Conservation (phyloP, 2,797 vertebrate species). For the Novumbra hubbsi region DNA sequence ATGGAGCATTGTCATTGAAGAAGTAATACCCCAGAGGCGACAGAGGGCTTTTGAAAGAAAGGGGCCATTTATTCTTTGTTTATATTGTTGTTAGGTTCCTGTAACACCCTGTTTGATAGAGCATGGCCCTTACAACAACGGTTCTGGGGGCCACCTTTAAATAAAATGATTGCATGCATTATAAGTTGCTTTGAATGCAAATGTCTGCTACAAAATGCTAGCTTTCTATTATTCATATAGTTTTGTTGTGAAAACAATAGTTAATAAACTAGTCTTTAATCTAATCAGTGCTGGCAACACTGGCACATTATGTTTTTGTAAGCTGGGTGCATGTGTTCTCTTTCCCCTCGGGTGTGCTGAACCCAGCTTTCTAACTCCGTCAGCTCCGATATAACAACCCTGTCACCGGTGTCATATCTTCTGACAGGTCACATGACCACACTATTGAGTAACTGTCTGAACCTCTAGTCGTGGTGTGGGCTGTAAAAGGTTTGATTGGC, state of each 20-base stretch:
- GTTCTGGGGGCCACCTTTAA: too few species aligned
- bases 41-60: not conserved
- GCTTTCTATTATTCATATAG: not conserved
- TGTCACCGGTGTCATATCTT: slow-evolving; percentile 29
- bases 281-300: not conserved
- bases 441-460: slow-evolving; percentile 46
- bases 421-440: slow-evolving; percentile 35
- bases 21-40: slow-evolving; percentile 1
- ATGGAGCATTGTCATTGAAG: slow-evolving; percentile 3
- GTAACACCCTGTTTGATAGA: not conserved
- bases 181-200: too few species aligned
- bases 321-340: not conserved
- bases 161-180: too few species aligned
- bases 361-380: not conserved
- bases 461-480: slow-evolving; percentile 18
- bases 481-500: slow-evolving; percentile 27
- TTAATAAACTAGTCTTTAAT: not conserved
- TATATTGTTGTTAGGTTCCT: not conserved
- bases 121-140: not conserved
- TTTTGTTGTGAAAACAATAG: not conserved
- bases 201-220: too few species aligned
- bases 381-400: not conserved
- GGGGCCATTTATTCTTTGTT: not conserved
- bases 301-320: not conserved
- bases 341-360: not conserved